Evolutionary conservation across 2,113 vertebrate species (phyloP), one percentile per base, ranked within the genome.

Genomic region (Platycercus adscitus): DNA sequence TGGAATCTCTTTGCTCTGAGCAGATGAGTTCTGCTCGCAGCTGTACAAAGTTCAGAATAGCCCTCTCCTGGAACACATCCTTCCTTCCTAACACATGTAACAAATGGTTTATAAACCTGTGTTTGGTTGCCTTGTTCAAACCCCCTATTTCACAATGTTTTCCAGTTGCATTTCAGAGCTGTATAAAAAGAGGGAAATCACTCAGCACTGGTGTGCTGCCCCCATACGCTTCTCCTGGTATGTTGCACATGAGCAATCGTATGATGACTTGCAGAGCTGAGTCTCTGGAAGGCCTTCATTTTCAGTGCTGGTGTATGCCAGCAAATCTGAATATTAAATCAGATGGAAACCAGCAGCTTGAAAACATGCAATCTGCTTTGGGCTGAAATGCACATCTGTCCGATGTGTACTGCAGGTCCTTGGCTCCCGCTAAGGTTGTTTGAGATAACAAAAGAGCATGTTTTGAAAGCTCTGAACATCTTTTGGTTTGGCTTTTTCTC

Each of bases 361-460:
- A 93, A 81, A 95, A 90, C 55, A 50, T 69, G 88, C 97, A 96
- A 75, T 95, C 96, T 98, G 97, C 95, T 95, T 68, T 21, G 13
- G 79, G 87, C 96, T 92, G 91, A 86, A 91, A 39, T 87, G 76
- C 95, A 96, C 96, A 97, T 97, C 97, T 97, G 97, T 75, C 94
- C 47, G 44, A 16, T 58, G 75, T 31, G 79, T 41, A n/a, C 80
- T 79, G 92, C 72, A 60, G 88, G 78, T 76, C 87, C 69, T 35
- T 85, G 95, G 92, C 95, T 95, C 79, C 83, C 47, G 10, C 81
- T 0, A 31, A 83, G 81, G 88, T 86, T 91, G 96, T 85, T 84
- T 86, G 95, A 88, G 93, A 89, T 85, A 91, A 93, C 73, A 82
- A 75, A 88, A 53, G 82, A 90, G 47, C 5, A 2, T 11, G 20